These are phyloP conservation scores for Thyatira batis DNA, from an alignment of 2,888 invertebrate genomes.

Conservation along the genomic window DNA sequence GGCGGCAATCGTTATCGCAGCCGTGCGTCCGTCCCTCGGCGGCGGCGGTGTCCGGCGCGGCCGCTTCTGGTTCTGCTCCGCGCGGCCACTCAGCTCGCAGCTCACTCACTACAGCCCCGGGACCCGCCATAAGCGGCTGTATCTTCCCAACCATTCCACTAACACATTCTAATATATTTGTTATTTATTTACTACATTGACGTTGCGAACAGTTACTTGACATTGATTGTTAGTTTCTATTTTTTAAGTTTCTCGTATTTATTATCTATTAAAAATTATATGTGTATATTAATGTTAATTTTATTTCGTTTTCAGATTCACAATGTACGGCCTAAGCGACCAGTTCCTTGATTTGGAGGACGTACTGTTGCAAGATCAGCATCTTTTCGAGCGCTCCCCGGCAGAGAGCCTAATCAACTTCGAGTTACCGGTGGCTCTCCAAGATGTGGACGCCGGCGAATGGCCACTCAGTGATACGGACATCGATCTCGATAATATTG, in stretches of 20 bases:
- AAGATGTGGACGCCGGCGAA: slow-evolving; percentile 50
- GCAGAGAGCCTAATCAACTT: slow-evolving; percentile 75
- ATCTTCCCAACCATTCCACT: slow-evolving; percentile 38
- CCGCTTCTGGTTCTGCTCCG: slow-evolving; percentile 25
- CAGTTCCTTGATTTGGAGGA: slow-evolving; percentile 51
- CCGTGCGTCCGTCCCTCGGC: slow-evolving; percentile 50
- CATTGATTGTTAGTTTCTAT: slow-evolving; percentile 18
- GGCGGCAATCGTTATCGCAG: slow-evolving; percentile 70
- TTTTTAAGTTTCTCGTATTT: neutral
- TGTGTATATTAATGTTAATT: neutral
- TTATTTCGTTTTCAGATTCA: slow-evolving; percentile 45
- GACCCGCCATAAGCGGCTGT: slow-evolving; percentile 58
- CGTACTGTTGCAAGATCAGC: slow-evolving; percentile 63
- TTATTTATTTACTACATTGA: neutral
- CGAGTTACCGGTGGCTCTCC: slow-evolving; percentile 59
- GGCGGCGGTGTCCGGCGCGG: slow-evolving; percentile 60
- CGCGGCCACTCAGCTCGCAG: slow-evolving; percentile 34
- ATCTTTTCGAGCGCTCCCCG: slow-evolving; percentile 70
- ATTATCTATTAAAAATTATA: slow-evolving; percentile 10
- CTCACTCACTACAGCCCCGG: slow-evolving; percentile 62
- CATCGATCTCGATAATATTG: slow-evolving; percentile 67
- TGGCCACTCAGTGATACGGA: slow-evolving; percentile 69
- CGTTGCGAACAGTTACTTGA: neutral
- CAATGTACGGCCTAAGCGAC: slow-evolving; percentile 63
- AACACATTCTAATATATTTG: slow-evolving; percentile 4